phyloP scores from a whole-genome alignment of 2,797 vertebrate species.

The Sitta carolinensis region DNA sequence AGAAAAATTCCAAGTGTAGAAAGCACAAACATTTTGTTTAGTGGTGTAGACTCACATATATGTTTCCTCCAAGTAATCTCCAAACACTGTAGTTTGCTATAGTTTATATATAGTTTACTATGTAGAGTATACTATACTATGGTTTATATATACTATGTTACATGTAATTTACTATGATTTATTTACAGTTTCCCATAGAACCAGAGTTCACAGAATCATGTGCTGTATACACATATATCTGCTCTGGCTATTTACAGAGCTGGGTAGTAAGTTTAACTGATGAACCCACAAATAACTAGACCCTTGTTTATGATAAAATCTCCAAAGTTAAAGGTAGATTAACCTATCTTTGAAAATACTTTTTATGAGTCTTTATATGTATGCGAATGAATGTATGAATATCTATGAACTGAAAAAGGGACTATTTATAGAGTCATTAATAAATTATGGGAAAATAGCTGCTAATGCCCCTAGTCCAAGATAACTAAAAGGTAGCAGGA shows the following conservation, averaged over 20 bases:
- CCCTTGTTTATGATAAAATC: background rate
- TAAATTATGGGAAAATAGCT: background rate
- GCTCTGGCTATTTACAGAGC: background rate
- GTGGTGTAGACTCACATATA: accelerated
- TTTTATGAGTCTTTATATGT: background rate
- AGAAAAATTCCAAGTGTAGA: background rate
- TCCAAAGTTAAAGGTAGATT: background rate
- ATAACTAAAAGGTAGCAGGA: background rate
- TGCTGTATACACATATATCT: background rate
- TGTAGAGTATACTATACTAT: background rate
- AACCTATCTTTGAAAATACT: background rate
- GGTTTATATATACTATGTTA: background rate
- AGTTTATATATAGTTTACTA: background rate
- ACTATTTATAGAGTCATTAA: background rate
- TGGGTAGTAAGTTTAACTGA: background rate
- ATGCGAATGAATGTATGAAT: background rate
- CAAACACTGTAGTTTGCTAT: background rate
- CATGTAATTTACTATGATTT: background rate
- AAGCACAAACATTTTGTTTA: background rate
- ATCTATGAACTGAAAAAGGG: background rate
- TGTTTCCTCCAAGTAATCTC: background rate
- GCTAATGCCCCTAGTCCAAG: background rate
- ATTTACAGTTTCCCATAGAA: background rate
- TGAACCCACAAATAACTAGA: background rate
- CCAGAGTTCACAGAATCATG: background rate